Evolutionary conservation across 2,888 invertebrate species (phyloP), one percentile per base, ranked within the genome.

Genomic region (Periphyllus acericola): DNA sequence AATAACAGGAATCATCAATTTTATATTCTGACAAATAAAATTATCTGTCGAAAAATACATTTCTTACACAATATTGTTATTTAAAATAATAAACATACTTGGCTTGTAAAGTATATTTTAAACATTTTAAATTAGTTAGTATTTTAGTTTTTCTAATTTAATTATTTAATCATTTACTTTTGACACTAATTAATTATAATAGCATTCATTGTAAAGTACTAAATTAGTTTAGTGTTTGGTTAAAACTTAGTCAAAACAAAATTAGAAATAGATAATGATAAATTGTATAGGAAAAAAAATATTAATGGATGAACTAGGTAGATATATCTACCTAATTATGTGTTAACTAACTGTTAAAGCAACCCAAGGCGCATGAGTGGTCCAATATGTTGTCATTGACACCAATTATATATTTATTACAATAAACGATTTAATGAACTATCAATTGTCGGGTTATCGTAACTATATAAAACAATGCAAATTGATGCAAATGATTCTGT

Each of bases 301-400:
- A 40, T 81, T 29, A 40, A 81, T 29, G 29, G 19, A 32, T 71
- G 25, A 71, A 71, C 68, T 52, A 52, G 3, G 5, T 40, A 68
- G 46, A 21, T 60, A 60, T 21, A 25, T 25, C 32, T 82, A 34
- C 66, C 36, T 40, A 40, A 72, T 82, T 82, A 34, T 52, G 71
- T 46, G 11, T 82, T 34, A 52, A 34, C 34, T 71, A 34, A 52
- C 71, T 52, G 71, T 82, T 72, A 74, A 74, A 74, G 19, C 36
- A 60, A 36, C 21, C 11, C n/a, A 55, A 55, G 55, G 55, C 36
- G 74, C 2, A 21, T n/a, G 34, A 55, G 11, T 19, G 19, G 9
- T 72, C n/a, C 72, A 74, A 60, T 32, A 36, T 36, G 36, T 83
- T 74, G 74, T 74, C 83, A 83, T 74, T 83, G 74, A 83, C 74